Evolutionary conservation across 2,113 vertebrate species (phyloP), one percentile per base, ranked within the genome.

Genomic region (Calyptomena viridis): DNA sequence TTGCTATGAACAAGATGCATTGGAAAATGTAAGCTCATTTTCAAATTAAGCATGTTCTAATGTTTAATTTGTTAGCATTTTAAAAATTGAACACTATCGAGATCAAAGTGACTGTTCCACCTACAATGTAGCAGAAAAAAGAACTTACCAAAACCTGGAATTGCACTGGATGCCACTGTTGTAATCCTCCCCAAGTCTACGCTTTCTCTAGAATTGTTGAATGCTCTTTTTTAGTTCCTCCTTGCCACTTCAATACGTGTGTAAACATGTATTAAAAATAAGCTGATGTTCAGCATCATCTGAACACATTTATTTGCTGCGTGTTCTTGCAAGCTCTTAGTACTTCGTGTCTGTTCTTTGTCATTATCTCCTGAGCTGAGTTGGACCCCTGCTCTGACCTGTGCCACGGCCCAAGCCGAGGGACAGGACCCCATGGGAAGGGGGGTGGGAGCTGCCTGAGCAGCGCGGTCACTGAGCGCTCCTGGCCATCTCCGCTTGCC

Each of bases 381-480:
- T 27, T 0, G 0, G 39, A 17, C 46, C 58, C 23, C 30, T 35
- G 47, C 3, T 59, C 42, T 39, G 60, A 14, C 14, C 63, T 9
- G 27, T 30, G 37, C 22, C 1, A 0, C 1, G 35, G 33, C 55
- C 37, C 28, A 6, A 4, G 12, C 6, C 0, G 27, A 20, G n/a
- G 3, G 33, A 7, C 24, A 4, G 10, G 16, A 2, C 40, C 46
- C 1, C 0, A 0, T 4, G 44, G 49, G 80, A 14, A 12, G 13
- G 13, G 33, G 16, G 9, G 5, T 23, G 0, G 1, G 44, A 44
- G 33, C 47, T 49, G 44, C 63, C 50, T 18, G 9, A 33, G 58
- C 40, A n/a, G 56, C 4, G 37, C 62, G 30, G 23, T 31, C 50
- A 2, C 55, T 22, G 9, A 1, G 25, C 0, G 5, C 58, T 35